Evolutionary conservation across 92 coral and sea anemone genomes (phyloP), one percentile per base, ranked within the genome.

Genomic region (Epizoanthus illoricatus): DNA sequence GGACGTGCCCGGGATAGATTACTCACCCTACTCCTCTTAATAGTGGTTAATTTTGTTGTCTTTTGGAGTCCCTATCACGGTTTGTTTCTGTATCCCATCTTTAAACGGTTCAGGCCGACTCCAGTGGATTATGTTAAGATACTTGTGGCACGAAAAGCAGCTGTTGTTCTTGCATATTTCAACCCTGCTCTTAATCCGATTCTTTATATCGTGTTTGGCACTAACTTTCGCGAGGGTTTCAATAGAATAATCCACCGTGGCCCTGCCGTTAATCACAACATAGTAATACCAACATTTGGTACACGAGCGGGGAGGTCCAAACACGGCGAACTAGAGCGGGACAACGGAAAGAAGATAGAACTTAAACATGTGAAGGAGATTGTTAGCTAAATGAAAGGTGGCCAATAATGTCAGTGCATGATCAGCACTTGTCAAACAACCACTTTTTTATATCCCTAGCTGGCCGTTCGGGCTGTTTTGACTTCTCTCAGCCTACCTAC

Each of bases 61-160:
- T 64, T 78, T 61, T 87, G 90, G 90, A 76, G 80, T 41, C 87
- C 87, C 15, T 87, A 83, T 70, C 80, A 83, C 54, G 69, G 59
- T 21, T 74, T 76, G 33, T 58, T 66, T 71, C 65, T 62, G 2
- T 61, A 60, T 57, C 79, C 68, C 52, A 78, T 45, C 19, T 74
- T 87, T 57, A 42, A 16, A 55, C 66, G 81, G 5, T 52, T 18
- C 59, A 19, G 47, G 1, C 24, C 28, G 16, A 62, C 67, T 69
- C 64, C 74, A 43, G 61, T 33, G 12, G 81, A 52, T 19, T 59
- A 75, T 68, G 63, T 70, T n/a, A 66, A 62, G 47, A 21, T 49
- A 19, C 64, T 71, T 5, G 10, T 76, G 54, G 71, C 57, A 0
- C 15, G 18, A 7, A 23, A 79, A 33, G 69, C 75, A 15, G 84